Conservation (phyloP, 2,888 invertebrate genomes). For the Fragum sueziense region DNA sequence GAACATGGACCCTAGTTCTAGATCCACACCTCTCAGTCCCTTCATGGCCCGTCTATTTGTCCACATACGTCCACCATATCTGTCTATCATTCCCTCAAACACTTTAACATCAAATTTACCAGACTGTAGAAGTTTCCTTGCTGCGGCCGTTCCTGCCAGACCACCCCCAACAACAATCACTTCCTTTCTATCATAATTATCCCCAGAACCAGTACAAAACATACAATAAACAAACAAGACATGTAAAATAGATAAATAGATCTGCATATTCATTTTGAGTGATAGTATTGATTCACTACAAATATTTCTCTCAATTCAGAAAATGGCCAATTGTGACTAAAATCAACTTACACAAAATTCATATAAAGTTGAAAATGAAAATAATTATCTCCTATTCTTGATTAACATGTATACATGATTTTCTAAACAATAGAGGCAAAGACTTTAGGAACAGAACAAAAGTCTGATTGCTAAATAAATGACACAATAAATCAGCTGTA, state of each 20-base stretch:
- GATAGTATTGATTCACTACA: no score
- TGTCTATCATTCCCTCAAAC: constrained; percentile 68
- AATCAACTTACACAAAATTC: no score
- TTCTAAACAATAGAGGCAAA: no score
- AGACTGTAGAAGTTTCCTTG: constrained; percentile 64
- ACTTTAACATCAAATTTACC: constrained; percentile 67
- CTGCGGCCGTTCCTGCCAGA: constrained; percentile 74
- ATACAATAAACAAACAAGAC: not conserved
- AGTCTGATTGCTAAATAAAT: not conserved
- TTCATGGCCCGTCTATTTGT: constrained; percentile 60
- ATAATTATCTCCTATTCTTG: no score
- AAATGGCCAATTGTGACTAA: no score
- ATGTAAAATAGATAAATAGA: not conserved
- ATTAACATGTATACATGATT: no score
- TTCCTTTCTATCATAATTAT: constrained; percentile 37
- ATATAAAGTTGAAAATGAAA: no score
- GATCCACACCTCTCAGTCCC: constrained; percentile 69
- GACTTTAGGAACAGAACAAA: no score
- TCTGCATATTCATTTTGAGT: not conserved
- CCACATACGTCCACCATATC: constrained; percentile 76
- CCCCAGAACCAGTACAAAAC: not conserved
- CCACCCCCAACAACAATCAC: constrained; percentile 76
- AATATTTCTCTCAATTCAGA: no score
- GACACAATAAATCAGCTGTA: not conserved
- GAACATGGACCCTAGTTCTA: constrained; percentile 66